Evolutionary conservation across 2,113 vertebrate genomes (phyloP).

Genomic region (Scolopax mira): DNA sequence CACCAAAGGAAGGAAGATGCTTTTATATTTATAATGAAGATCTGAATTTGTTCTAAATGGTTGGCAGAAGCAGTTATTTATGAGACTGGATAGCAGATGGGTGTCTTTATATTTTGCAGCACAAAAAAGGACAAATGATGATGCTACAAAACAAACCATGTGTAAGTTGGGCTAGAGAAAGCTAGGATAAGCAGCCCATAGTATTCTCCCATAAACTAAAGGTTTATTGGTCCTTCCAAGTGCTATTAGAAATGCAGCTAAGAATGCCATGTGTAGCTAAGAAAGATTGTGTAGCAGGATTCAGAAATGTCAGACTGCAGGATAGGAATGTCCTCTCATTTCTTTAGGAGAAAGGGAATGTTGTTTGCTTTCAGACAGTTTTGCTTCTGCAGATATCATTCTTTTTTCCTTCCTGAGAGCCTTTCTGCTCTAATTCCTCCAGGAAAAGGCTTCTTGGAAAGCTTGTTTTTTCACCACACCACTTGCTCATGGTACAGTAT

Average conservation of each 20-base stretch:
- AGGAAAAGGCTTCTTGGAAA: background rate
- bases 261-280: background rate
- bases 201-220: background rate
- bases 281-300: background rate
- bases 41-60: background rate
- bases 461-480: background rate
- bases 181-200: background rate
- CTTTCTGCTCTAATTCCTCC: background rate
- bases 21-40: background rate
- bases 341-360: background rate
- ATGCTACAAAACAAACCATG: background rate
- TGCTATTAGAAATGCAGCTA: background rate
- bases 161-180: background rate
- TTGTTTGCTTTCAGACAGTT: background rate
- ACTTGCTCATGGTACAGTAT: background rate
- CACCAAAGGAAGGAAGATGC: background rate
- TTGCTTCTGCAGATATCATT: background rate
- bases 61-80: background rate
- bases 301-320: background rate
- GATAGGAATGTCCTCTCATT: background rate
- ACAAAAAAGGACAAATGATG: background rate
- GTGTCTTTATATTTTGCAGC: background rate
- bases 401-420: background rate
- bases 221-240: background rate
- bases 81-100: background rate